Base-by-base conservation (phyloP, 2,888 invertebrate genomes). In the Alitta virens region DNA sequence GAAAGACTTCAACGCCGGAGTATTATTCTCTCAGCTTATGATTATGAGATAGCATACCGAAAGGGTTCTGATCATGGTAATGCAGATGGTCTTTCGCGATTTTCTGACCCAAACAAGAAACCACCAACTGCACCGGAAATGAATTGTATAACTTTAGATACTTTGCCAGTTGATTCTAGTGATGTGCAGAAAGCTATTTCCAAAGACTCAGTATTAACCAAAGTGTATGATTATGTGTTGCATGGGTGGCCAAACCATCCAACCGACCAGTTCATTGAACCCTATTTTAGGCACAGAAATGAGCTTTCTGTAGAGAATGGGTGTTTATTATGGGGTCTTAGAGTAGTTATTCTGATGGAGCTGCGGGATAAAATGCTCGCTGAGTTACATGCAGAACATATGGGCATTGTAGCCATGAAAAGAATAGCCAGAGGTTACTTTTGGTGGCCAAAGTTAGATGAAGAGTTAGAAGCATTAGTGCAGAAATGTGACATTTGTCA, bases 1-100 rank as follows among this genome's bases (percentile, higher is more conserved):
- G 50, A 76, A 78, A 63, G 74, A n/a, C 62, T 76, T 9, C 69
- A 72, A 57, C 56, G 74, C 18, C 72, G 72, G 73, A 65, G 67
- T 2, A 18, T 67, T 0, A 62, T 66, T 2, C 60, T 82, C 24
- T 68, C 76, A 2, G 75, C 71, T 2, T 82, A 79, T 62, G 68
- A 75, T 56, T 80, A 73, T 66, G 63, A 59, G 2, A 70, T 78
- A 55, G 70, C 72, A 52, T 75, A 73, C 55, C 51, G 70, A 12
- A 63, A 63, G n/a, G 72, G 74, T 1, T 40, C 38, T 2, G 57
- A 67, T 7, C 74, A 75, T 60, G 68, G 73, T 53, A 76, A 75
- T 26, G 74, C 77, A 63, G 70, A 70, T n/a, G 67, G 77, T 25
- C 77, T 75, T 7, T 60, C 76, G 18, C 25, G 72, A n/a, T 58